Base-by-base conservation (phyloP, 2,797 vertebrate genomes). In the Spatula versicolor region DNA sequence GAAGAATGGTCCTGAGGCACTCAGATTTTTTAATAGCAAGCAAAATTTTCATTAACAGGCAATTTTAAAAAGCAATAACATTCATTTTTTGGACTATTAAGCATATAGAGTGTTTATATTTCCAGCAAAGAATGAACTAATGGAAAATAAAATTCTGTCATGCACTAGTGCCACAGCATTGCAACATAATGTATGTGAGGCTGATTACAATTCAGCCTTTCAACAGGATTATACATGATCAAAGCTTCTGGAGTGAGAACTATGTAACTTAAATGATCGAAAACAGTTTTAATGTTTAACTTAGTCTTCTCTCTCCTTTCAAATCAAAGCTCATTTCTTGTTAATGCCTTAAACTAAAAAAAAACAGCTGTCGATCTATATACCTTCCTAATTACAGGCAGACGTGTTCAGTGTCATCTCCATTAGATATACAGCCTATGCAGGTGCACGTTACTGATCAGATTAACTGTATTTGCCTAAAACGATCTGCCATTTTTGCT, bases 21-120 rank as follows among this genome's bases (percentile, higher is more conserved):
- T 84, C 66, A 46, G 72, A n/a, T 94, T 92, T 67, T 95, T 67
- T 94, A 95, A 69, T 48, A 84, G 55, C 75, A 93, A 95, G 76
- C 59, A 96, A 93, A 95, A 95, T 88, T 83, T 86, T 97, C 92
- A 95, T 95, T 97, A 96, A 86, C 83, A 82, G 78, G 59, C 83
- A 92, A 96, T 96, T 92, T 95, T 63, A 94, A 95, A 97, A 94
- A 92, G 85, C 88, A 89, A 45, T 92, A 92, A 90, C 78, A 92
- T 95, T 95, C 50, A 91, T 97, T 96, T 97, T 93, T 62, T 88
- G 55, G 81, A 33, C 84, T 97, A 94, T 96, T 97, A 95, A 96
- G 81, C 96, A 96, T 95, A 95, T 73, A 92, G 86, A 93, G 90
- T 92, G 82, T 94, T 97, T 96, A 63, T 86, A 96, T 95, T 97